phyloP scores from a whole-genome alignment of 2,888 invertebrate genomes.

The Asteroscopus sphinx region DNA sequence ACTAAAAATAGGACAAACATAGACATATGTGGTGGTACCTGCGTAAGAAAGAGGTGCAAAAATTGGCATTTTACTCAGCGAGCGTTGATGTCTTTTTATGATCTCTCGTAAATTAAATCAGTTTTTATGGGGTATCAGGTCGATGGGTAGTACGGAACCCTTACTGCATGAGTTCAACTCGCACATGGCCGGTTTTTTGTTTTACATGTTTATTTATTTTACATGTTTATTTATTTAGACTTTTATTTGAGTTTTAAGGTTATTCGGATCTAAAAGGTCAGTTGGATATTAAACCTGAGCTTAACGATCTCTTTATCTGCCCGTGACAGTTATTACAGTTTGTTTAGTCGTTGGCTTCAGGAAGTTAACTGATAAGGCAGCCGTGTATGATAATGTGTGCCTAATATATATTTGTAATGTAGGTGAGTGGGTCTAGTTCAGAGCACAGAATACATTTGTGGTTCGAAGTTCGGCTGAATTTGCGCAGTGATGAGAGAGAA shows the following conservation, averaged over 20 bases:
- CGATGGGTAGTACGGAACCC: too few relatives aligned
- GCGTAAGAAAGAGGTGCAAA: too few relatives aligned
- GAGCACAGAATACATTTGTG: too few relatives aligned
- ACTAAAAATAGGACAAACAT: too few relatives aligned
- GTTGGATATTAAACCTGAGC: conserved; percentile 15
- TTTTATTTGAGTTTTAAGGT: conserved; percentile 10
- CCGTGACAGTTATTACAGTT: conserved; percentile 5
- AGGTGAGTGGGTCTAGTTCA: conserved; percentile 15
- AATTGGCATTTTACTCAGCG: too few relatives aligned
- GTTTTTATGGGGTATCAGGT: too few relatives aligned
- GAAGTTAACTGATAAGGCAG: conserved; percentile 33
- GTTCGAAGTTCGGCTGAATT: neutral
- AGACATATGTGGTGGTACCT: too few relatives aligned
- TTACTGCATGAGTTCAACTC: too few relatives aligned
- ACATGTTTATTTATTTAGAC: conserved; percentile 11
- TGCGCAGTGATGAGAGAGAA: neutral
- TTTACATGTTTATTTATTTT: conserved; percentile 4
- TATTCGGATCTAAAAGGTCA: neutral
- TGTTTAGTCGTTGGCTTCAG: conserved; percentile 18
- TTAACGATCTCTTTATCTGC: conserved; percentile 20
- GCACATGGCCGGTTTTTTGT: too few relatives aligned
- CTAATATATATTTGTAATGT: conserved; percentile 9
- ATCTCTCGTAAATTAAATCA: too few relatives aligned
- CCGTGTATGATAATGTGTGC: conserved; percentile 14
- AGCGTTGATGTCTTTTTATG: too few relatives aligned